Percentiles rank a stretch among this genome's conserved stretches.
Evolutionary conservation across 1,140 invertebrate genomes (phyloP).

Genomic region (Tetramorium parvispinum): DNA sequence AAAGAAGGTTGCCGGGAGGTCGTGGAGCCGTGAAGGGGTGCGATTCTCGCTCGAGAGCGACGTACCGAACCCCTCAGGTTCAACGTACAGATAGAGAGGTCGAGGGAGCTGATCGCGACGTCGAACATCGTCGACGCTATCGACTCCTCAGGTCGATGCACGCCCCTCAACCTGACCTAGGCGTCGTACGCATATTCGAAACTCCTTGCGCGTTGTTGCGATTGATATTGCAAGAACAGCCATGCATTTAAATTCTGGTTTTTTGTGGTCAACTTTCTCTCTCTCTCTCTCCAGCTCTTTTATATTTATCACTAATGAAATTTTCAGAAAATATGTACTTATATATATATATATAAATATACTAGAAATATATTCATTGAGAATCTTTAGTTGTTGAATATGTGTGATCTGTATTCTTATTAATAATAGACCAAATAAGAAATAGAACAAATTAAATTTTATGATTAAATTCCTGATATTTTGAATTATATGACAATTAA

Average conservation of each 20-base stretch:
- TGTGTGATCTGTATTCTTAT: neutral
- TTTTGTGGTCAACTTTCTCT: neutral
- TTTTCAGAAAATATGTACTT: neutral
- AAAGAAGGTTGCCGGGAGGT: constrained; percentile 59
- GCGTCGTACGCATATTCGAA: constrained; percentile 37
- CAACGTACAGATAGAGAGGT: constrained; percentile 61
- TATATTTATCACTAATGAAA: neutral
- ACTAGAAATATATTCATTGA: neutral
- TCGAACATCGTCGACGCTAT: constrained; percentile 47
- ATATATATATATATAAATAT: too few species aligned
- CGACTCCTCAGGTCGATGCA: constrained; percentile 56
- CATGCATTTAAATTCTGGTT: neutral
- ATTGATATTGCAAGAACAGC: neutral
- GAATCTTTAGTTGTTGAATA: neutral
- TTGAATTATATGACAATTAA: neutral
- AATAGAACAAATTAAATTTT: neutral
- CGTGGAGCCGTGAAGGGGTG: constrained; percentile 56
- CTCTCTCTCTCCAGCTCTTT: neutral
- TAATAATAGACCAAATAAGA: neutral
- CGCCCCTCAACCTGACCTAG: constrained; percentile 46
- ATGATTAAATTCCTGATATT: neutral
- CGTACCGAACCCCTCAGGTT: constrained; percentile 63
- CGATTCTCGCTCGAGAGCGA: constrained; percentile 55
- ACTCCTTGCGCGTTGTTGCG: neutral
- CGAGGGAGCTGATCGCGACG: constrained; percentile 54